Evolutionary conservation across 1,140 invertebrate genomes (phyloP).

Genomic region (Brachionus paranguensis): DNA sequence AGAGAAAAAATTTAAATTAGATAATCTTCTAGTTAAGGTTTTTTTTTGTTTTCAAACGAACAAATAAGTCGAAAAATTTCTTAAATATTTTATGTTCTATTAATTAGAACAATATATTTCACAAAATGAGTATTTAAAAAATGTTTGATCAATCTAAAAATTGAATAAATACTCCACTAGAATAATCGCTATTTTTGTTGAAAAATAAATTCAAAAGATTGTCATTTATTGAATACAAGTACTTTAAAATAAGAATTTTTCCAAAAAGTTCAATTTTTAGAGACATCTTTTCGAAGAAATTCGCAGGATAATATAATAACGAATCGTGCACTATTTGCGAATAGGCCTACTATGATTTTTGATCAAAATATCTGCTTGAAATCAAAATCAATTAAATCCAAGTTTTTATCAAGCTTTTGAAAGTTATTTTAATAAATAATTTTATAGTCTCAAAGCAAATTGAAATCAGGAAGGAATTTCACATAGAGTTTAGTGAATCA

Average conservation of each 20-base stretch:
- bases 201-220: background rate
- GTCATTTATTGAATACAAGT: background rate
- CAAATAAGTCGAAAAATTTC: background rate
- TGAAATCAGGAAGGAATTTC: background rate
- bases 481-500: background rate
- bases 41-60: background rate
- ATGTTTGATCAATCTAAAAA: background rate
- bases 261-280: too few species aligned
- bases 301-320: too few species aligned
- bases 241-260: too few species aligned
- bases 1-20: background rate
- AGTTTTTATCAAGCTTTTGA: too few species aligned
- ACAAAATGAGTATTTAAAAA: background rate
- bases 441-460: background rate
- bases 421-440: background rate
- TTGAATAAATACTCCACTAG: too few species aligned
- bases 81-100: background rate
- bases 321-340: background rate
- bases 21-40: background rate
- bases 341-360: background rate
- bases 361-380: background rate
- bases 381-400: background rate
- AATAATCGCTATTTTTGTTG: too few species aligned
- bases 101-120: background rate
- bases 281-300: too few species aligned